Conservation (phyloP, 1,140 invertebrate species). For the Drosophila leontia region DNA sequence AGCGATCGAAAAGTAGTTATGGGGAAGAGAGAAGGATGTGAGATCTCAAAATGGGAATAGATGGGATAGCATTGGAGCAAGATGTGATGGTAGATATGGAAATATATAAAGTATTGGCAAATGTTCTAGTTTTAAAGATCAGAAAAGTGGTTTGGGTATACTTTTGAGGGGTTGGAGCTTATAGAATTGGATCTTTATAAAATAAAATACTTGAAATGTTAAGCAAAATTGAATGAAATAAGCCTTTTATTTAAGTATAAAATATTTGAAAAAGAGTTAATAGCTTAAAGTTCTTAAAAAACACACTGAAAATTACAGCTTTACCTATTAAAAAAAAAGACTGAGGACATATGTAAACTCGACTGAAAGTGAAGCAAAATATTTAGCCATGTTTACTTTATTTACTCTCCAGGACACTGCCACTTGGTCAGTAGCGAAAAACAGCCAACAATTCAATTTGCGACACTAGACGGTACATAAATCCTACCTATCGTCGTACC, state of each 20-base stretch:
- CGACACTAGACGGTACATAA: constrained; percentile 31
- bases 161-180: background rate
- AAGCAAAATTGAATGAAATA: too few species aligned
- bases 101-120: constrained; percentile 9
- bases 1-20: constrained; percentile 10
- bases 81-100: constrained; percentile 13
- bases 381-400: constrained; percentile 9
- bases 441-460: constrained; percentile 41
- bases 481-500: constrained; percentile 25
- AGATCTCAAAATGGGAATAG: constrained; percentile 26
- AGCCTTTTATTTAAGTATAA: fast-evolving
- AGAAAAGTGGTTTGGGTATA: background rate
- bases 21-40: constrained; percentile 15
- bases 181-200: background rate
- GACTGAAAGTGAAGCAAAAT: background rate
- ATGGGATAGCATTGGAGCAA: constrained; percentile 8
- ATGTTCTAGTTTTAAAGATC: background rate
- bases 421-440: constrained; percentile 25
- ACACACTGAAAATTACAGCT: background rate
- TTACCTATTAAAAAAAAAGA: constrained; percentile 3
- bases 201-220: too few species aligned
- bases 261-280: background rate
- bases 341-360: constrained; percentile 26
- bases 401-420: constrained; percentile 8
- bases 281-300: too few species aligned